Conservation (phyloP, 2,113 vertebrate species). For the Gymnarchus niloticus region DNA sequence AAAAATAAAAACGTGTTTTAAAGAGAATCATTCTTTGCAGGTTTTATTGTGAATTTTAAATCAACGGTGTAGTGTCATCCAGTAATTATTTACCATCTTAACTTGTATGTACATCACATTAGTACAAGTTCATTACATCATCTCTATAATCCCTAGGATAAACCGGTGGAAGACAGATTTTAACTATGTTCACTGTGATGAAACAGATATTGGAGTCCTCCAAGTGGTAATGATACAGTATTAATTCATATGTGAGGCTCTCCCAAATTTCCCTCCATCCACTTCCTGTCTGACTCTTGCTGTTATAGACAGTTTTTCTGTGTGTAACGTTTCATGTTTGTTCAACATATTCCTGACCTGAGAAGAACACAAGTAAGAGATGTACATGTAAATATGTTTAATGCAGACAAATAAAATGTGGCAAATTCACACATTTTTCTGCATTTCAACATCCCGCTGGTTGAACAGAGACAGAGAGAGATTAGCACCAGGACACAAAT, state of each 20-base stretch:
- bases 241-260: neutral
- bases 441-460: neutral
- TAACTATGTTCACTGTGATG: too few species aligned
- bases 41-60: neutral
- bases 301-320: too few species aligned
- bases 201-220: too few species aligned
- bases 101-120: neutral
- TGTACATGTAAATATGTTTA: slow-evolving; percentile 16
- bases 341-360: too few species aligned
- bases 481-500: neutral
- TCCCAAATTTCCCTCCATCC: neutral
- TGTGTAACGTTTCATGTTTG: too few species aligned
- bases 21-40: slow-evolving; percentile 32
- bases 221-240: neutral
- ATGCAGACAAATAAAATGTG: slow-evolving; percentile 8
- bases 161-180: too few species aligned
- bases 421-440: neutral
- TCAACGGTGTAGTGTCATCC: neutral
- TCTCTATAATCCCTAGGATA: too few species aligned
- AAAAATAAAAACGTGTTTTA: slow-evolving; percentile 65
- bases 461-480: neutral
- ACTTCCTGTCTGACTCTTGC: neutral
- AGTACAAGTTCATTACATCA: too few species aligned
- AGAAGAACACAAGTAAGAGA: neutral
- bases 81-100: neutral